Evolutionary conservation across 2,888 invertebrate genomes (phyloP), one percentile per base, ranked within the genome.

Genomic region (Ectemnius cavifrons): DNA sequence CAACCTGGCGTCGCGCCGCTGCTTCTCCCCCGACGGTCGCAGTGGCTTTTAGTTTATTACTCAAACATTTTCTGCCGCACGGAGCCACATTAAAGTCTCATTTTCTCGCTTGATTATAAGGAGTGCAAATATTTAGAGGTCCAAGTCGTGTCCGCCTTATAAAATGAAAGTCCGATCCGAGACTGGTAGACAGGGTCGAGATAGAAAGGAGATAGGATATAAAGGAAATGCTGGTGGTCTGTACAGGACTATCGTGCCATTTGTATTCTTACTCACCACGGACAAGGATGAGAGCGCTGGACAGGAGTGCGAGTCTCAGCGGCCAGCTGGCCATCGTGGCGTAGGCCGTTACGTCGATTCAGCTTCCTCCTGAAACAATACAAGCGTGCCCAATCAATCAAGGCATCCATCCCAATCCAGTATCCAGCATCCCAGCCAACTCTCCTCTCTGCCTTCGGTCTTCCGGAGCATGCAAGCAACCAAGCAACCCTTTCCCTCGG

Each of bases 271-370:
- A 89, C 91, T 90, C 83, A 91, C 91, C 90, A 81, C 86, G 86
- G 84, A 88, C 90, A 87, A 89, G 88, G 87, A 90, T 86, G 85
- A 90, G 87, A 84, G 86, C 82, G 87, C 88, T 87, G 88, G 88
- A 87, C 84, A 91, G 89, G 84, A 90, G 85, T 84, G 85, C 86
- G 85, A 88, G 86, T 85, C 86, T 89, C 84, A 90, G 84, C 87
- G 87, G 88, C 88, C 87, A 88, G 87, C 88, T 85, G 89, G 88
- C 89, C 89, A 89, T 89, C 87, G 86, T 89, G 89, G 85, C 86
- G 88, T 87, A 88, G 88, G 89, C 86, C 89, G 91, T 90, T 91
- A 91, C 91, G 91, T 91, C 88, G 91, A 91, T 90, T 89, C 90
- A 87, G 89, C 89, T 87, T 89, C 87, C 90, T 91, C 91, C 91